phyloP scores from a whole-genome alignment of 2,888 invertebrate species.

The Craniophora ligustri region DNA sequence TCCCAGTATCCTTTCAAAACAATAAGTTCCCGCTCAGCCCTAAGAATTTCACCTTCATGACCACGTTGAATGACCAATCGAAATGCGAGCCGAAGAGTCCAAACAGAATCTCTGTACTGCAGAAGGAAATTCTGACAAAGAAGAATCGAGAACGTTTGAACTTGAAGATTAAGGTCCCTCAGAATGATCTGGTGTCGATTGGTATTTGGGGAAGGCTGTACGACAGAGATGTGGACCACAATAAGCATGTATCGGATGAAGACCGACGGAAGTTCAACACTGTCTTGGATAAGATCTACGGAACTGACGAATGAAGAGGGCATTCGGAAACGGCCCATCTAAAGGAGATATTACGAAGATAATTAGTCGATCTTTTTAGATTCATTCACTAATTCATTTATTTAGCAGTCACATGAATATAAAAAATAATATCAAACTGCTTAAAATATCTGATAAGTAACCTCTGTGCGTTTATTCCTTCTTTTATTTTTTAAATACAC shows the following conservation, averaged over 20 bases:
- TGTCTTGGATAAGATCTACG: slow-evolving; percentile 70
- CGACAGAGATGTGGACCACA: slow-evolving; percentile 79
- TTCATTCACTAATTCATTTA: too few relatives aligned
- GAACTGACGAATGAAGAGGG: slow-evolving; percentile 25
- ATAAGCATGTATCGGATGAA: slow-evolving; percentile 58
- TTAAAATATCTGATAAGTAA: too few relatives aligned
- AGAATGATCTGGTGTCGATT: slow-evolving; percentile 82
- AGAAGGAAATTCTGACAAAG: slow-evolving; percentile 26
- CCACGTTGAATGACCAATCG: slow-evolving; percentile 13
- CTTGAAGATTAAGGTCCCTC: slow-evolving; percentile 70
- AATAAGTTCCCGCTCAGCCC: slow-evolving; percentile 83
- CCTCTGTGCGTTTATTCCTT: too few relatives aligned
- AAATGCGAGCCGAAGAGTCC: slow-evolving; percentile 22
- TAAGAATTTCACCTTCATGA: slow-evolving; percentile 63
- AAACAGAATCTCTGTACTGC: slow-evolving; percentile 31
- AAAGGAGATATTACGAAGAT: too few relatives aligned
- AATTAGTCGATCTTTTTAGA: too few relatives aligned
- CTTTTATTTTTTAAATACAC: too few relatives aligned
- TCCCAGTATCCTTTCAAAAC: slow-evolving; percentile 83
- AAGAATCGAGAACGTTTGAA: slow-evolving; percentile 55
- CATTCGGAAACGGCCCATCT: too few relatives aligned
- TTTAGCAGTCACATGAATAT: too few relatives aligned
- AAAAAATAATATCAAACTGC: too few relatives aligned
- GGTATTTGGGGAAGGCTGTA: slow-evolving; percentile 83
- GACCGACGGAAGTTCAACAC: slow-evolving; percentile 66